A percentile compares a stretch with the other conserved stretches of the same genome.
These are phyloP conservation scores for Calvadosia cruxmelitensis DNA, from an alignment of 30 jellyfish, hydroid and myxozoan species.

Conservation along the genomic window DNA sequence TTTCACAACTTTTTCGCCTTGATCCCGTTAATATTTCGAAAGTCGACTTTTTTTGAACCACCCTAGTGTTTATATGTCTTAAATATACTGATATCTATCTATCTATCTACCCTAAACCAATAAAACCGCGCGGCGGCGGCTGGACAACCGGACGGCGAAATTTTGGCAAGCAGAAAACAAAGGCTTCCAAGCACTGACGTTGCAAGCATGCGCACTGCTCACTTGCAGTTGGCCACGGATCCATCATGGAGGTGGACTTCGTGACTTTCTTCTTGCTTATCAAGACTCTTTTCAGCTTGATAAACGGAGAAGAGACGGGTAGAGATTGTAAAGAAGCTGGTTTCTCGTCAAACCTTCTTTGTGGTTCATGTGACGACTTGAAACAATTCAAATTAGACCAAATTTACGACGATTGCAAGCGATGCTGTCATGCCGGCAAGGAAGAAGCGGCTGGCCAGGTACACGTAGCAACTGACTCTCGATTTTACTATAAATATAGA, in stretches of 20 bases:
- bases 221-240: too few species aligned
- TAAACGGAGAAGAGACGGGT: slow-evolving; percentile 38
- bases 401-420: slow-evolving; percentile 46
- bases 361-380: slow-evolving; percentile 79
- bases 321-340: slow-evolving; percentile 71
- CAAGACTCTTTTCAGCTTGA: background rate
- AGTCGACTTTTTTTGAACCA: too few species aligned
- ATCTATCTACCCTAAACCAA: too few species aligned
- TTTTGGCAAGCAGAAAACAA: too few species aligned
- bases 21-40: too few species aligned
- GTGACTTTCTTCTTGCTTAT: background rate
- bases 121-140: too few species aligned
- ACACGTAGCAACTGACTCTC: background rate
- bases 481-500: background rate
- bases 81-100: too few species aligned
- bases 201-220: too few species aligned
- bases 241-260: background rate
- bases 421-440: slow-evolving; percentile 77
- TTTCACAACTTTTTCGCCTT: too few species aligned
- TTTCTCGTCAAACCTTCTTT: slow-evolving; percentile 58
- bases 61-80: too few species aligned
- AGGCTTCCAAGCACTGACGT: too few species aligned
- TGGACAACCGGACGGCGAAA: too few species aligned
- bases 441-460: slow-evolving; percentile 75
- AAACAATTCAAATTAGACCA: slow-evolving; percentile 57